These are phyloP conservation scores for Cydia splendana DNA, from an alignment of 1,140 invertebrate species.

Conservation along the genomic window DNA sequence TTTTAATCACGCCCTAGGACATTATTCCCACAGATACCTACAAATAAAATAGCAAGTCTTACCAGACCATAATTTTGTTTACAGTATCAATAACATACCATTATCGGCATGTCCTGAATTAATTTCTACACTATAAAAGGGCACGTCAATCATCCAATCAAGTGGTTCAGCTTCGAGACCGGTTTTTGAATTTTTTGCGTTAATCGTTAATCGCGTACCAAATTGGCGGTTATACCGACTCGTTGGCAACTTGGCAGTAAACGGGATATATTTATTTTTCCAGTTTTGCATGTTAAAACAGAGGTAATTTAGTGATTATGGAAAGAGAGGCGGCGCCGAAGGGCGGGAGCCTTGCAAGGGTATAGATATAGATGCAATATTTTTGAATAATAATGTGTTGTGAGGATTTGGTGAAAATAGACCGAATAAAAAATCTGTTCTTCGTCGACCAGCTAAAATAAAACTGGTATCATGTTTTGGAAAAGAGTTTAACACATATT, in stretches of 20 bases:
- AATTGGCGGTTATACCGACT: constrained; percentile 52
- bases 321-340: constrained; percentile 42
- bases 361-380: constrained; percentile 20
- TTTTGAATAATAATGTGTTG: not conserved
- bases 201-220: constrained; percentile 33
- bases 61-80: constrained; percentile 45
- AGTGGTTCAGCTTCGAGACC: constrained; percentile 38
- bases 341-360: constrained; percentile 29
- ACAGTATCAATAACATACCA: constrained; percentile 50
- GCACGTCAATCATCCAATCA: constrained; percentile 73
- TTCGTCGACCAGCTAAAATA: too few species aligned
- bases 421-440: too few species aligned
- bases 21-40: constrained; percentile 2
- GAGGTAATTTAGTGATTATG: constrained; percentile 67
- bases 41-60: not conserved
- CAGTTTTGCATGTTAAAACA: constrained; percentile 57
- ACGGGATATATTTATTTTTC: constrained; percentile 68
- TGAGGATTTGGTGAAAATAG: not conserved
- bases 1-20: not conserved
- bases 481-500: too few species aligned
- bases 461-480: too few species aligned
- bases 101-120: constrained; percentile 37
- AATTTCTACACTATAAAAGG: constrained; percentile 43
- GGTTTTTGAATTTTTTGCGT: constrained; percentile 31
- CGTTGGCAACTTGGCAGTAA: constrained; percentile 50